Percentiles rank a stretch among this genome's conserved stretches.
phyloP scores from a whole-genome alignment of 2,113 vertebrate species.

The Monopterus albus region DNA sequence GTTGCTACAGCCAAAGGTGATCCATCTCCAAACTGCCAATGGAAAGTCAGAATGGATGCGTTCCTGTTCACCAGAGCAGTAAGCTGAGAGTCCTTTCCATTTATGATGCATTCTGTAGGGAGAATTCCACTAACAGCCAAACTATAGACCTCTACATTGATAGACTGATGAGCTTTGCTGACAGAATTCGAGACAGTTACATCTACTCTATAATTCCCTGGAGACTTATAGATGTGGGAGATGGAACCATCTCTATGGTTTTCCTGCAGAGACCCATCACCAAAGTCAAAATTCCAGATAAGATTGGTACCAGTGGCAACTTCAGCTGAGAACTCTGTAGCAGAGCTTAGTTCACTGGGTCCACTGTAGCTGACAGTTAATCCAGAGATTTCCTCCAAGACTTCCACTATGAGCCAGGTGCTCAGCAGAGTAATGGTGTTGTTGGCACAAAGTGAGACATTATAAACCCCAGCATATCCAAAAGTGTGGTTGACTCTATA shows the following conservation, averaged over 20 bases:
- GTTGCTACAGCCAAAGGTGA: slow-evolving; percentile 42
- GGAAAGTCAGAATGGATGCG: slow-evolving; percentile 62
- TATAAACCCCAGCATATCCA: slow-evolving; percentile 68
- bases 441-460: slow-evolving; percentile 76
- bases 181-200: slow-evolving; percentile 74
- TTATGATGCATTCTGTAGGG: slow-evolving; percentile 67
- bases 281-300: slow-evolving; percentile 82
- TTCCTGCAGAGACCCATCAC: slow-evolving; percentile 71
- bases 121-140: slow-evolving; percentile 71
- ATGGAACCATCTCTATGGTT: slow-evolving; percentile 58
- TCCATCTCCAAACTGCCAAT: slow-evolving; percentile 82
- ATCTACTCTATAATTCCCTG: slow-evolving; percentile 76
- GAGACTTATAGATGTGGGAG: slow-evolving; percentile 72
- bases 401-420: slow-evolving; percentile 63
- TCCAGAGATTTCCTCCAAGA: slow-evolving; percentile 74
- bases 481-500: slow-evolving; percentile 61
- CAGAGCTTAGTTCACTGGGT: slow-evolving; percentile 67
- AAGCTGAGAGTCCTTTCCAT: slow-evolving; percentile 51
- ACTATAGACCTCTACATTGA: slow-evolving; percentile 68
- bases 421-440: slow-evolving; percentile 69
- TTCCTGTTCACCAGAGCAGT: slow-evolving; percentile 70
- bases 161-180: slow-evolving; percentile 56
- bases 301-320: slow-evolving; percentile 71
- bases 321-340: slow-evolving; percentile 65
- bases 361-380: slow-evolving; percentile 64